Conservation (phyloP, 2,113 vertebrate genomes). For the Upupa epops region DNA sequence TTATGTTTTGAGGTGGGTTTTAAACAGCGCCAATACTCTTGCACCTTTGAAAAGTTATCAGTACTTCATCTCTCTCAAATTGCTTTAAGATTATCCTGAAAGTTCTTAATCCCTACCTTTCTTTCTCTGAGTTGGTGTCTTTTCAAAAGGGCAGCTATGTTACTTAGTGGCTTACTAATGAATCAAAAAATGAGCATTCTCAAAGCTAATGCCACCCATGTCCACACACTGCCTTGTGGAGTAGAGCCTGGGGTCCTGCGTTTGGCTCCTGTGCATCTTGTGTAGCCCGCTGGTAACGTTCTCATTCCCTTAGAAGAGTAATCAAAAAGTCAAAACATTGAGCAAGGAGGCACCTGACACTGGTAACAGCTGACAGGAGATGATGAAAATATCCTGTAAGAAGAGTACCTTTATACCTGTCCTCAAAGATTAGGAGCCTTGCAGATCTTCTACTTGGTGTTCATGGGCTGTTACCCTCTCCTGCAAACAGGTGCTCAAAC, state of each 20-base stretch:
- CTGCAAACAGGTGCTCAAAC: not conserved
- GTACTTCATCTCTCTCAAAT: not conserved
- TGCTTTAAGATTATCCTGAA: not conserved
- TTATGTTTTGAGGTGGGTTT: not conserved
- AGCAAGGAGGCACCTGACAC: not conserved
- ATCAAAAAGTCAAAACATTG: not conserved
- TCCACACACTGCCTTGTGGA: rapidly evolving
- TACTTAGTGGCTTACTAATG: not conserved
- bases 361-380: not conserved
- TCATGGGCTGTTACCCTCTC: not conserved
- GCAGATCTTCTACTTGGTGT: not conserved
- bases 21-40: not conserved
- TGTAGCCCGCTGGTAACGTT: not conserved
- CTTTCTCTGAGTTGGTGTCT: not conserved
- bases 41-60: not conserved
- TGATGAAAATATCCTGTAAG: not conserved
- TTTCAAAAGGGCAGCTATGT: not conserved
- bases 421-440: not conserved
- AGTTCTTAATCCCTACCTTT: not conserved
- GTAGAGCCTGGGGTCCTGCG: not conserved
- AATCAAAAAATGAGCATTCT: not conserved
- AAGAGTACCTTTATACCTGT: not conserved
- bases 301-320: not conserved
- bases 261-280: not conserved
- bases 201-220: not conserved